Percentiles rank a stretch among this genome's conserved stretches.
These are phyloP conservation scores for Pyrgus malvae DNA, from an alignment of 2,888 invertebrate genomes.

Conservation along the genomic window DNA sequence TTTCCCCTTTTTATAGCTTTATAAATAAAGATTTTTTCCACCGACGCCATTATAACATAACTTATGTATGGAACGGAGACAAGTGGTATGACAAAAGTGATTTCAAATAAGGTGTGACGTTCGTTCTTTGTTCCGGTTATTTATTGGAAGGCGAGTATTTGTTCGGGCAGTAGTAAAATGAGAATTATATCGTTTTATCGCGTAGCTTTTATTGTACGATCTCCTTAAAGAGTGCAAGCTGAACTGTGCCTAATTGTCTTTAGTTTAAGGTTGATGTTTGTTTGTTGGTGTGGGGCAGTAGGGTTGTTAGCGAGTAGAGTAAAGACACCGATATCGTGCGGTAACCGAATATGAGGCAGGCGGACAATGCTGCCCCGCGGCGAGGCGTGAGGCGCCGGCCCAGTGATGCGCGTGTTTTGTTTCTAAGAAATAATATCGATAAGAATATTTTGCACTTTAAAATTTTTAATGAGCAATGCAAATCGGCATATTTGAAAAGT, in stretches of 20 bases:
- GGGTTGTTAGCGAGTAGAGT: constrained; percentile 42
- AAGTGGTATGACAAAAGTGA: constrained; percentile 58
- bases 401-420: constrained; percentile 46
- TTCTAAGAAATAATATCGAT: constrained; percentile 32
- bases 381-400: constrained; percentile 68
- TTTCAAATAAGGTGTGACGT: constrained; percentile 73
- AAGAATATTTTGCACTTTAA: neutral
- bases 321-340: constrained; percentile 70
- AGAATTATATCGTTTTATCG: constrained; percentile 65
- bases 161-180: constrained; percentile 73
- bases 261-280: constrained; percentile 37
- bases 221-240: neutral
- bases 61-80: constrained; percentile 35
- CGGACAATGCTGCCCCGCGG: constrained; percentile 74
- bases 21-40: constrained; percentile 46
- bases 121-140: constrained; percentile 67
- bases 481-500: no score
- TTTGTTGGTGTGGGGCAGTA: constrained; percentile 34
- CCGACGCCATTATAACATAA: constrained; percentile 33
- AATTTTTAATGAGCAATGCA: no score
- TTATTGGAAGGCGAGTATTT: constrained; percentile 65
- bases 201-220: constrained; percentile 35
- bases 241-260: constrained; percentile 38
- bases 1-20: constrained; percentile 44
- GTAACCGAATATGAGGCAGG: constrained; percentile 80